A percentile compares a stretch with the other conserved stretches of the same genome.
Conservation (phyloP, 2,888 invertebrate species). For the Meandrusa payeni region DNA sequence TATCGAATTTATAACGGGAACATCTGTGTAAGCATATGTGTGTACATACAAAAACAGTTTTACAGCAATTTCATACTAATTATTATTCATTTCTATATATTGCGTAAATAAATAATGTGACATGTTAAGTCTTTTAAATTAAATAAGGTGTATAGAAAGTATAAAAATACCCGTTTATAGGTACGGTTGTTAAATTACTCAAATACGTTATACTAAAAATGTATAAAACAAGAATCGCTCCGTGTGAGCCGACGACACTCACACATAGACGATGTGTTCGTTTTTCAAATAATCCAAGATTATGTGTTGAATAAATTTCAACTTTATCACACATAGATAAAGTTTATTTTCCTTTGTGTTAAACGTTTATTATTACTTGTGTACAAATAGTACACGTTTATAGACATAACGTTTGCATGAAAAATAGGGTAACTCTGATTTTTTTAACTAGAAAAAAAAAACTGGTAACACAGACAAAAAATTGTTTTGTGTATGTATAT, state of each 20-base stretch:
- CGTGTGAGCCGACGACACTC: slow-evolving; percentile 41
- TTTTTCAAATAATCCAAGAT: slow-evolving; percentile 49
- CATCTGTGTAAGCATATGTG: slow-evolving; percentile 14
- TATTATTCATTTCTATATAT: too few species aligned
- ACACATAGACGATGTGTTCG: slow-evolving; percentile 43
- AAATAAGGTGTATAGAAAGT: too few species aligned
- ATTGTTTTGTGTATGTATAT: slow-evolving; percentile 18
- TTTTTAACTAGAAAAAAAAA: slow-evolving; percentile 29
- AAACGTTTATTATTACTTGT: slow-evolving; percentile 42
- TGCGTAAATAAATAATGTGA: too few species aligned
- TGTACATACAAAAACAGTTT: too few species aligned
- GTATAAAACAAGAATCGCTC: slow-evolving; percentile 30
- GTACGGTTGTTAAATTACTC: too few species aligned
- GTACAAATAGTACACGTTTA: slow-evolving; percentile 32
- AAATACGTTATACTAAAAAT: neutral
- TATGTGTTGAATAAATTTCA: slow-evolving; percentile 22
- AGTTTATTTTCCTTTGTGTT: slow-evolving; percentile 27
- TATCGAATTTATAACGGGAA: neutral
- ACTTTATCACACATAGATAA: slow-evolving; percentile 23
- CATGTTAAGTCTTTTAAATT: too few species aligned
- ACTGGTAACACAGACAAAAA: slow-evolving; percentile 18
- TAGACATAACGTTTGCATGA: slow-evolving; percentile 30
- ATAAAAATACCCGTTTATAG: too few species aligned
- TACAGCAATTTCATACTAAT: too few species aligned
- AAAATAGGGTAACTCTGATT: slow-evolving; percentile 33